These are phyloP conservation scores for Nibea coibor DNA, from an alignment of 2,113 vertebrate species.

Conservation along the genomic window DNA sequence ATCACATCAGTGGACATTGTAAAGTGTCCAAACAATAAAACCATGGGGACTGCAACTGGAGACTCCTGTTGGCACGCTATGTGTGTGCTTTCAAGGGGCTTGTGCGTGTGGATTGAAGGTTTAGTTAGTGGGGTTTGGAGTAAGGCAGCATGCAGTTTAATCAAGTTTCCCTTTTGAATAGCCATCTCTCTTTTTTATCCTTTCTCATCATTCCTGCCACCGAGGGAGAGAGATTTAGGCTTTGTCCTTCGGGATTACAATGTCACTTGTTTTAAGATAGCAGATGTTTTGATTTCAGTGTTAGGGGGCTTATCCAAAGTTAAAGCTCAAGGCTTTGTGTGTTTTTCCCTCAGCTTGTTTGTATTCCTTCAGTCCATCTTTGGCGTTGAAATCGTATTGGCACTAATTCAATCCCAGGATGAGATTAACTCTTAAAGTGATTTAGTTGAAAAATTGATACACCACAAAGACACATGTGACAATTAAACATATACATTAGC, in stretches of 20 bases:
- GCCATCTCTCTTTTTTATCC: constrained; percentile 74
- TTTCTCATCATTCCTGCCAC: constrained; percentile 74
- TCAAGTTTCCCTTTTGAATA: constrained; percentile 83
- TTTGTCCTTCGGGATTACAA: constrained; percentile 87
- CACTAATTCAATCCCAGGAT: constrained; percentile 77
- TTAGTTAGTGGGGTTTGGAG: constrained; percentile 85
- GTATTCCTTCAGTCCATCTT: constrained; percentile 70
- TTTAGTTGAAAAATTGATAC: constrained; percentile 74
- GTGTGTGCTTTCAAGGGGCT: constrained; percentile 72
- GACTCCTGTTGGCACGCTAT: constrained; percentile 80
- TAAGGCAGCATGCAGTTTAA: constrained; percentile 83
- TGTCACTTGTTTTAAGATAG: constrained; percentile 88
- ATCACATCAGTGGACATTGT: constrained; percentile 85
- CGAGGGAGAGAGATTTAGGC: constrained; percentile 77
- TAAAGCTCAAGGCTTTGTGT: constrained; percentile 82
- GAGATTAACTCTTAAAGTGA: constrained; percentile 76
- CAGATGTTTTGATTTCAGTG: constrained; percentile 85
- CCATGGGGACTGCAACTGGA: constrained; percentile 83
- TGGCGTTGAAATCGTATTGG: constrained; percentile 75
- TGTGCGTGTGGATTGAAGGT: constrained; percentile 60
- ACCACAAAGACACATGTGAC: constrained; percentile 61
- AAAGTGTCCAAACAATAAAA: constrained; percentile 85
- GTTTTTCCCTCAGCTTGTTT: constrained; percentile 67
- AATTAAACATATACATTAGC: constrained; percentile 74
- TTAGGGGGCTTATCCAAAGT: constrained; percentile 83